A percentile compares a stretch with the other conserved stretches of the same genome.
phyloP scores from a whole-genome alignment of 2,797 vertebrate species.

The Tenualosa ilisha region DNA sequence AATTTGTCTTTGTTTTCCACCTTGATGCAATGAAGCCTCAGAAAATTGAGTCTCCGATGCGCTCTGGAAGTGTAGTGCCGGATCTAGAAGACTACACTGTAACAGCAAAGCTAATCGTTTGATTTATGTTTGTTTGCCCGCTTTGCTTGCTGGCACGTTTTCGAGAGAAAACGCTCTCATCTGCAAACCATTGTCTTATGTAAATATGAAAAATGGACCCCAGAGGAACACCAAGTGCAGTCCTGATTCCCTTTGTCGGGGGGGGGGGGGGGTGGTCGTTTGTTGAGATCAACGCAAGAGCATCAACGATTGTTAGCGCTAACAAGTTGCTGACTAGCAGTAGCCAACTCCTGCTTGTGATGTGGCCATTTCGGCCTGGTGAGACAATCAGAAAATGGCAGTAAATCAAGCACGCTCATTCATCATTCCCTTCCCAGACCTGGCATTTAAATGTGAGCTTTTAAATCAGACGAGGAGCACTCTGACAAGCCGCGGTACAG shows the following conservation, averaged over 20 bases:
- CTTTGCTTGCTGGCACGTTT: conserved; percentile 68
- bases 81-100: conserved; percentile 64
- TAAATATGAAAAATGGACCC: conserved; percentile 65
- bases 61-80: conserved; percentile 65
- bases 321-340: not conserved
- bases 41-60: conserved; percentile 66
- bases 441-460: conserved; percentile 20
- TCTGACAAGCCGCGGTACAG: not conserved
- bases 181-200: conserved; percentile 72
- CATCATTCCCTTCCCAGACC: not conserved
- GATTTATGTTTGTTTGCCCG: conserved; percentile 71
- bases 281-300: not conserved
- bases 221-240: conserved; percentile 58
- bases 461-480: conserved; percentile 14
- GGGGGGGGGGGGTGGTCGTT: not conserved
- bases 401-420: not conserved
- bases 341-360: conserved; percentile 18
- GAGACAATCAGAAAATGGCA: conserved; percentile 12
- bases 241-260: conserved; percentile 45
- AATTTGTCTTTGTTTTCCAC: conserved; percentile 67
- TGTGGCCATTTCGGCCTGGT: conserved; percentile 9
- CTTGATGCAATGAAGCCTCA: conserved; percentile 64
- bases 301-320: not conserved
- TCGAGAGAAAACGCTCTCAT: conserved; percentile 69
- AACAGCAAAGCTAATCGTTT: conserved; percentile 68